Conservation (phyloP, 2,888 invertebrate species). For the Eupithecia inturbata region DNA sequence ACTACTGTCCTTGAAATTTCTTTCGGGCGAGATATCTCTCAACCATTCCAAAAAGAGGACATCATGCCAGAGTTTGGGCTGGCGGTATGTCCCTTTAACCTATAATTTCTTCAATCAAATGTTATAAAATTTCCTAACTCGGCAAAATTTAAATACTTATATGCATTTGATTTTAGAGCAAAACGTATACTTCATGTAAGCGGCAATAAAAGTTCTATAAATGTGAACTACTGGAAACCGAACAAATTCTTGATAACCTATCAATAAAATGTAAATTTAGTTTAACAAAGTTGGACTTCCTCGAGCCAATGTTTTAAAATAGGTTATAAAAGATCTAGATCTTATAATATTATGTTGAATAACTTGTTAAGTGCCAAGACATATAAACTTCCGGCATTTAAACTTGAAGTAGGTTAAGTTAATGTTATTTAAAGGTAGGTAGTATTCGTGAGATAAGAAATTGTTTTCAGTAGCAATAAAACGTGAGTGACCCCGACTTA, state of each 20-base stretch:
- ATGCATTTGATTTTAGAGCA: not conserved
- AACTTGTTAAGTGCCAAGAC: not conserved
- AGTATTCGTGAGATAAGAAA: not conserved
- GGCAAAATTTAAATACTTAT: not conserved
- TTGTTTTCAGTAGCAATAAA: not conserved
- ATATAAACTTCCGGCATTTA: not conserved
- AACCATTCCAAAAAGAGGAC: not conserved
- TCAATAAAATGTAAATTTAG: constrained; percentile 5
- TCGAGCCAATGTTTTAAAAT: not conserved
- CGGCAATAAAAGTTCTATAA: not conserved
- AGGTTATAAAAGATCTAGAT: not conserved
- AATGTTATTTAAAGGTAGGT: not conserved
- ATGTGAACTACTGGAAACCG: not conserved
- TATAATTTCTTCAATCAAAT: not conserved
- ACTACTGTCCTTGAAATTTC: not conserved
- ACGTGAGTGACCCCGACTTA: not conserved
- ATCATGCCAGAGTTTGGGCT: not conserved
- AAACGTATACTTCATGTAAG: not conserved
- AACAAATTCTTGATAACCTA: constrained; percentile 1
- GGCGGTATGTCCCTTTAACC: not conserved
- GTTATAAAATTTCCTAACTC: no score
- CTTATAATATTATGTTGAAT: not conserved
- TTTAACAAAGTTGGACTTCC: not conserved
- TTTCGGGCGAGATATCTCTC: not conserved
- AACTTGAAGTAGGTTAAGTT: not conserved